These are phyloP conservation scores for Petrosia ficiformis DNA, from an alignment of 37 sponge, comb jelly and placozoan genomes.

Conservation along the genomic window DNA sequence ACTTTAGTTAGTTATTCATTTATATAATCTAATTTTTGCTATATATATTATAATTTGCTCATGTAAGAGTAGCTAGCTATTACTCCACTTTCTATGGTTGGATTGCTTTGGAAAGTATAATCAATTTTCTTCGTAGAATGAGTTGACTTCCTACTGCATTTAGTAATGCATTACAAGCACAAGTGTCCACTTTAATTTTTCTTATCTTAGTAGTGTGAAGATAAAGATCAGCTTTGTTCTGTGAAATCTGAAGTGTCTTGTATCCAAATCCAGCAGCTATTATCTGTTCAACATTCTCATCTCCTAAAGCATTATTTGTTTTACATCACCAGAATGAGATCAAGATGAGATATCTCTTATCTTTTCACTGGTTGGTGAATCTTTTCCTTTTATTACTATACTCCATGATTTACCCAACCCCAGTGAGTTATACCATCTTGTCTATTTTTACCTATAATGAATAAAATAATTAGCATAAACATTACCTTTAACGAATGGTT, in stretches of 20 bases:
- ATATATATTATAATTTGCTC: too few species aligned
- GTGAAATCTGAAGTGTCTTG: slow-evolving; percentile 76
- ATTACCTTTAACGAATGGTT: slow-evolving; percentile 63
- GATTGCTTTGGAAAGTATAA: too few species aligned
- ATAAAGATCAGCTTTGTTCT: slow-evolving; percentile 68
- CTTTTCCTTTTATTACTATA: neutral
- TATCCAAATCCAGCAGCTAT: slow-evolving; percentile 95
- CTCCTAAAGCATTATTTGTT: slow-evolving; percentile 15
- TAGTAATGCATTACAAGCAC: slow-evolving; percentile 90
- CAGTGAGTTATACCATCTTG: slow-evolving; percentile 59
- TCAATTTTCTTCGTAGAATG: slow-evolving; percentile 36
- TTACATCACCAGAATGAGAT: slow-evolving; percentile 84
- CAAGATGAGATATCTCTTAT: slow-evolving; percentile 77
- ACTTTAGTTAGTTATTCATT: too few species aligned
- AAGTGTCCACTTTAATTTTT: slow-evolving; percentile 99
- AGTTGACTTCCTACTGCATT: slow-evolving; percentile 67
- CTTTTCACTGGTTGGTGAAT: neutral
- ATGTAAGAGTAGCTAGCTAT: too few species aligned
- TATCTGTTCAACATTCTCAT: slow-evolving; percentile 26
- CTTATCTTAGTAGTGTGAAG: slow-evolving; percentile 90
- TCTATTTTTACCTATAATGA: neutral
- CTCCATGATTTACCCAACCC: slow-evolving; percentile 82
- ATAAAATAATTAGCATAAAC: neutral
- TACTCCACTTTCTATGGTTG: slow-evolving; percentile 50
- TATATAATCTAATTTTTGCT: too few species aligned